phyloP scores from a whole-genome alignment of 2,888 invertebrate genomes.

The Caenorhabditis sp. region DNA sequence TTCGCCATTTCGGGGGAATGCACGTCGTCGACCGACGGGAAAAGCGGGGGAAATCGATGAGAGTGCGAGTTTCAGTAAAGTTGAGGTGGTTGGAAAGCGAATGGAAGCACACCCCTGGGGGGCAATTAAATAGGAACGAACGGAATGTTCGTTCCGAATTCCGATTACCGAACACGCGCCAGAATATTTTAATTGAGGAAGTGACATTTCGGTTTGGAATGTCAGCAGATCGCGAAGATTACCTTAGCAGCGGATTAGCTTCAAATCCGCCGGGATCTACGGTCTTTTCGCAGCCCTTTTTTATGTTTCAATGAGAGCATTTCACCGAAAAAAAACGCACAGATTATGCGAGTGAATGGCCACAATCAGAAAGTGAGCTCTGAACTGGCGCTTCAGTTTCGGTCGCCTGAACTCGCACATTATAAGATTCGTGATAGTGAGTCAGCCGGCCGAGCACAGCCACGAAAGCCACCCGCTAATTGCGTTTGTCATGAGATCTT shows the following conservation, averaged over 20 bases:
- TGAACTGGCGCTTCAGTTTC: conserved; percentile 11
- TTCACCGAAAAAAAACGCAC: too few species aligned
- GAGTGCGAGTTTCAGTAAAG: conserved; percentile 3
- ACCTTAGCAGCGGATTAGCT: too few species aligned
- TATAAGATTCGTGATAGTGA: conserved; percentile 1
- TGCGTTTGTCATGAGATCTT: conserved; percentile 33
- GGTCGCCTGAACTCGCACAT: conserved; percentile 32
- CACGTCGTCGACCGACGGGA: not conserved
- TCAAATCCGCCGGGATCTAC: too few species aligned
- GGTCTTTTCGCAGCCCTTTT: too few species aligned
- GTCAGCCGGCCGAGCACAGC: not conserved
- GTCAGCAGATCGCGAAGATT: too few species aligned
- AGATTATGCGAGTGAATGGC: conserved; percentile 29
- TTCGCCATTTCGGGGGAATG: conserved; percentile 26
- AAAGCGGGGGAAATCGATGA: conserved; percentile 10
- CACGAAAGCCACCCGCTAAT: conserved; percentile 26
- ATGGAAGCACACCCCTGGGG: too few species aligned
- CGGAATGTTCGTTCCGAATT: too few species aligned
- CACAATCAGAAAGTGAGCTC: conserved; percentile 22
- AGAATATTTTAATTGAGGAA: too few species aligned
- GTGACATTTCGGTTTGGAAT: too few species aligned
- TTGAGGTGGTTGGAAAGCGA: not conserved
- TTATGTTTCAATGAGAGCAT: too few species aligned
- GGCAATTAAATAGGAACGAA: too few species aligned
- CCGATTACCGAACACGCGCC: too few species aligned